Percentiles rank a stretch among this genome's conserved stretches.
phyloP scores from a whole-genome alignment of 2,888 invertebrate species.

The Andrena chrysosceles region DNA sequence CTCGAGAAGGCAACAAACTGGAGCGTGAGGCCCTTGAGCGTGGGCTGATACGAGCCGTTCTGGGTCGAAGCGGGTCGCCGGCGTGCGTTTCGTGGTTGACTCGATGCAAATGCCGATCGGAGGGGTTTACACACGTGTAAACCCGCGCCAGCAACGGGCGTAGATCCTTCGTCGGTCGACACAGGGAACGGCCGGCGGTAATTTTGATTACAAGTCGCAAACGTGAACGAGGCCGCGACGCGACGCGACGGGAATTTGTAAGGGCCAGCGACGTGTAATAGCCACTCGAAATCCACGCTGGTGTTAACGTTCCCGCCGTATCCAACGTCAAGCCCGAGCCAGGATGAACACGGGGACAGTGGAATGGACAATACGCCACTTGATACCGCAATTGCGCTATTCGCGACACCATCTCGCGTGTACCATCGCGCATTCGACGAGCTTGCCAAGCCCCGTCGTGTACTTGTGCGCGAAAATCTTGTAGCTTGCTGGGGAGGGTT shows the following conservation, averaged over 20 bases:
- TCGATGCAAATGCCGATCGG: conserved; percentile 64
- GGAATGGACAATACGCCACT: conserved; percentile 64
- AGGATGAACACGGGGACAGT: conserved; percentile 21
- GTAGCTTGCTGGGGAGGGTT: not conserved
- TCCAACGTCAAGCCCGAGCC: conserved; percentile 37
- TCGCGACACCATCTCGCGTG: conserved; percentile 46
- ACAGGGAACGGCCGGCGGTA: conserved; percentile 55
- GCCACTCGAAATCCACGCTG: conserved; percentile 72
- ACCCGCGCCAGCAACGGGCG: conserved; percentile 58
- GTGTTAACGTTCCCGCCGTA: conserved; percentile 67
- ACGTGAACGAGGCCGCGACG: conserved; percentile 65
- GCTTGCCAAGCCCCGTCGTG: not conserved
- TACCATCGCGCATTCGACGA: not conserved
- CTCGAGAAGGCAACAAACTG: conserved; percentile 21
- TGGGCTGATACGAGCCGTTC: conserved; percentile 1
- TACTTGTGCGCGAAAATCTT: conserved; percentile 13
- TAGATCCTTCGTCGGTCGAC: conserved; percentile 40
- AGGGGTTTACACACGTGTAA: conserved; percentile 64
- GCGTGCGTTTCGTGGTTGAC: conserved; percentile 46
- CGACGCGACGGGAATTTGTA: conserved; percentile 51
- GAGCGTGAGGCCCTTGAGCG: conserved; percentile 29
- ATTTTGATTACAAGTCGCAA: conserved; percentile 73
- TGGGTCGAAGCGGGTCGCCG: not conserved
- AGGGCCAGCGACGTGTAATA: conserved; percentile 70
- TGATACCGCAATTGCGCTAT: conserved; percentile 66